Evolutionary conservation across 37 sponge, comb jelly and placozoan species (phyloP).

Genomic region (Agelas oroides): DNA sequence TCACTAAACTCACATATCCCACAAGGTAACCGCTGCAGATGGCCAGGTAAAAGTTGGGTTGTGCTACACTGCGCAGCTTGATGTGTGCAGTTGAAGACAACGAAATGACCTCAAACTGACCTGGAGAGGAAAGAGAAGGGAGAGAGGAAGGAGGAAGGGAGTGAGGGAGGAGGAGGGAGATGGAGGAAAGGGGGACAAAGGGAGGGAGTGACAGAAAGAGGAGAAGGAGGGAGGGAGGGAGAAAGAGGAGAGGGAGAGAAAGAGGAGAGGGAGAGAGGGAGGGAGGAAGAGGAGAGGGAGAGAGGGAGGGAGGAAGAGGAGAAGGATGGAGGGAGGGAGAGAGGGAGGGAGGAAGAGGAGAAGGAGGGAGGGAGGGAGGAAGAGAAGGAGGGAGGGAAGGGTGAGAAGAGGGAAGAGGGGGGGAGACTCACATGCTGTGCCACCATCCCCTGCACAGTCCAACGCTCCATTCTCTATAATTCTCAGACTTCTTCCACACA

Average conservation of each 20-base stretch:
- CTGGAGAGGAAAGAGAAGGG: not conserved
- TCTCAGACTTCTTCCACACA: conserved; percentile 43
- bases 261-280: too few relatives aligned
- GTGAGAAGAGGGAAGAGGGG: not conserved
- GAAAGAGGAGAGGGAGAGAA: too few relatives aligned
- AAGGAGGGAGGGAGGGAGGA: not conserved
- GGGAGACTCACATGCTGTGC: conserved; percentile 58
- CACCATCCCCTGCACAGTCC: conserved; percentile 52
- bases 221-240: too few relatives aligned
- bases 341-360: not conserved
- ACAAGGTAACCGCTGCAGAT: conserved; percentile 35
- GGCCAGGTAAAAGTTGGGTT: conserved; percentile 45
- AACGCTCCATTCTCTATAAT: conserved; percentile 52
- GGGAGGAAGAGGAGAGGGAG: not conserved
- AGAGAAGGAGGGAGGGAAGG: not conserved
- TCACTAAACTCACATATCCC: conserved; percentile 50
- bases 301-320: not conserved
- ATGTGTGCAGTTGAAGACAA: too few relatives aligned
- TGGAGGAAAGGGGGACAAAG: too few relatives aligned
- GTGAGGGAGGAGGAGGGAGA: too few relatives aligned
- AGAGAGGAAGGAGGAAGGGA: too few relatives aligned
- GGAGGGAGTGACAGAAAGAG: too few relatives aligned
- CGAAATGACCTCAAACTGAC: conserved; percentile 51
- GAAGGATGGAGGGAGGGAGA: too few relatives aligned
- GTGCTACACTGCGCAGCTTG: conserved; percentile 51